Conservation (phyloP, 2,888 invertebrate genomes). For the Cantharis flavilabris region DNA sequence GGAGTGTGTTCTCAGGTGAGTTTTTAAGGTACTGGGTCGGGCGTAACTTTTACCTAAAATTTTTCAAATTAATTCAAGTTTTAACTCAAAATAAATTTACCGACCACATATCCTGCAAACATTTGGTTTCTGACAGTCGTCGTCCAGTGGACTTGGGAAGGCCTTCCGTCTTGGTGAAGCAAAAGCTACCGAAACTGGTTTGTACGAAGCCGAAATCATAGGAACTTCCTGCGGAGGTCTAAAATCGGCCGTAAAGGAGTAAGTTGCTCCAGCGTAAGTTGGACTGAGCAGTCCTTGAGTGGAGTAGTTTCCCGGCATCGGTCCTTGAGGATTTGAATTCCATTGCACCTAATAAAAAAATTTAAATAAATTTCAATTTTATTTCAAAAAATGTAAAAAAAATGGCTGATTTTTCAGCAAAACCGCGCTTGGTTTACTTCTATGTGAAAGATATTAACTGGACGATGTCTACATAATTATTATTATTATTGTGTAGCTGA, state of each 20-base stretch:
- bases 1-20: conserved; percentile 94
- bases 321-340: conserved; percentile 65
- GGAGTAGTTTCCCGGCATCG: conserved; percentile 60
- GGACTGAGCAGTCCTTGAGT: conserved; percentile 69
- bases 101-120: conserved; percentile 89
- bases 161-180: conserved; percentile 52
- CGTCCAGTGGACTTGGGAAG: conserved; percentile 56
- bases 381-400: too few relatives aligned
- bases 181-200: conserved; percentile 58
- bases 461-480: too few relatives aligned
- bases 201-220: conserved; percentile 61
- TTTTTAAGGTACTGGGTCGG: conserved; percentile 94
- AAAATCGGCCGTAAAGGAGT: conserved; percentile 84
- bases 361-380: too few relatives aligned
- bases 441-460: neutral
- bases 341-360: conserved; percentile 67
- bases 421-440: too few relatives aligned
- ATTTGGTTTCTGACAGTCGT: conserved; percentile 81
- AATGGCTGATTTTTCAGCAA: too few relatives aligned
- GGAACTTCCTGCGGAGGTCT: conserved; percentile 67
- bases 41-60: conserved; percentile 83
- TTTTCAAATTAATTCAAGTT: neutral
- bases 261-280: conserved; percentile 72
- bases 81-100: neutral
- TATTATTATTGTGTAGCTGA: neutral